phyloP scores from a whole-genome alignment of 2,113 vertebrate species.

The Lutjanus erythropterus region DNA sequence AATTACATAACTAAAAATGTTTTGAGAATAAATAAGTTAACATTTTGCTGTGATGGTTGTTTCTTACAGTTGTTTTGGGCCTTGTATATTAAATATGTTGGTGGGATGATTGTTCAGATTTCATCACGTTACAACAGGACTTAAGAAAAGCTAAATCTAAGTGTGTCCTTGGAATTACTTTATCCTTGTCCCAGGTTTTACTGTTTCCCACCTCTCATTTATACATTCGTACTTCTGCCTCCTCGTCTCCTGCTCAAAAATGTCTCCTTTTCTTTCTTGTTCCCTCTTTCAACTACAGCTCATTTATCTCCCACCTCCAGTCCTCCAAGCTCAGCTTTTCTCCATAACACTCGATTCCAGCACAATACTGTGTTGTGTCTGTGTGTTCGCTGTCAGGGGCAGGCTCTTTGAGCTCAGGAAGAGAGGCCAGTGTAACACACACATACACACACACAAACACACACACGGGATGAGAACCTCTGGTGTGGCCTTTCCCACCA shows the following conservation, averaged over 20 bases:
- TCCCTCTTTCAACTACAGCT: constrained; percentile 39
- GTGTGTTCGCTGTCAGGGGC: constrained; percentile 53
- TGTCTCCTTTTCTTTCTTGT: constrained; percentile 14
- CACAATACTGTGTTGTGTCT: constrained; percentile 72
- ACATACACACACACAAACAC: constrained; percentile 16
- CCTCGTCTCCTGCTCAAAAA: constrained; percentile 36
- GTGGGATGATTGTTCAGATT: not conserved
- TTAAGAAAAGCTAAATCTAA: not conserved
- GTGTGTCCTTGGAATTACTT: too few relatives aligned
- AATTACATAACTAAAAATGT: too few relatives aligned
- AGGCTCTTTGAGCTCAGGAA: constrained; percentile 77
- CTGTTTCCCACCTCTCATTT: not conserved
- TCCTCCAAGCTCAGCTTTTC: constrained; percentile 27
- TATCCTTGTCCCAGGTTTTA: not conserved
- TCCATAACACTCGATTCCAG: constrained; percentile 33
- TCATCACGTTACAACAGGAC: not conserved
- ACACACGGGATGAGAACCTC: constrained; percentile 78
- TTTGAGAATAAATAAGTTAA: too few relatives aligned
- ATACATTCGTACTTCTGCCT: not conserved
- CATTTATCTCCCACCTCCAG: constrained; percentile 57
- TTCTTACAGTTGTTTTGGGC: too few relatives aligned
- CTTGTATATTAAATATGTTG: too few relatives aligned
- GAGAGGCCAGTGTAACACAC: constrained; percentile 45
- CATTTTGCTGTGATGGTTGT: too few relatives aligned
- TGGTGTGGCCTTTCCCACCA: constrained; percentile 82